Evolutionary conservation across 2,797 vertebrate genomes (phyloP), one percentile per base, ranked within the genome.

Genomic region (Mus minutoides): DNA sequence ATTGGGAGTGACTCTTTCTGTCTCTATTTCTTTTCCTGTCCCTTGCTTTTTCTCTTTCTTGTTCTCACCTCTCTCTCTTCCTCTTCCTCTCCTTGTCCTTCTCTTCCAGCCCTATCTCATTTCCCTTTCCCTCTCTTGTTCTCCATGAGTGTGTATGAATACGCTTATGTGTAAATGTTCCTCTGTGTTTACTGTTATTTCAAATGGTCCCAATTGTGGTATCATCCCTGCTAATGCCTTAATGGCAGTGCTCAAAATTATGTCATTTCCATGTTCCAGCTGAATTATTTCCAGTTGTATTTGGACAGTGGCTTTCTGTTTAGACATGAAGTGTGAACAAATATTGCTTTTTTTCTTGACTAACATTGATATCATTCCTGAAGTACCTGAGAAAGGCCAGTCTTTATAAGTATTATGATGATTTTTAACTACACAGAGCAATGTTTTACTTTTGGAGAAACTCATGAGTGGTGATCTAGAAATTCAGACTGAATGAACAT

Each of bases 51-150:
- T 21, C 69, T n/a, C 17, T 19, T 37, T 71, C 34, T 71, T 37
- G 7, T 82, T 26, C 4, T 22, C 4, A 31, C 13, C 13, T 2
- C 1, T 17, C 24, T 1, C 8, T 10, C 22, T 62, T 24, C 16
- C 22, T n/a, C 34, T 3, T 6, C 4, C 16, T 43, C 31, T 54
- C 11, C 77, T 8, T 2, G 34, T 37, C 43, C 2, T 58, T 16
- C 40, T 46, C 56, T 37, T 71, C n/a, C n/a, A 71, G 8, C n/a
- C 17, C 69, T 37, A 21, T 37, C 34, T 43, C 16, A 16, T 19
- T 7, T 26, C 6, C 12, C 10, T 73, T 12, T 14, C 12, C 24
- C 2, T 8, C n/a, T 62, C 56, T 83, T 83, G 10, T 3, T 31
- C 26, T 54, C 22, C 8, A 5, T 29, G 14, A 62, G 37, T 83